A percentile compares a stretch with the other conserved stretches of the same genome.
Conservation (phyloP, 2,797 vertebrate genomes). For the Rhadinocentrus ornatus region DNA sequence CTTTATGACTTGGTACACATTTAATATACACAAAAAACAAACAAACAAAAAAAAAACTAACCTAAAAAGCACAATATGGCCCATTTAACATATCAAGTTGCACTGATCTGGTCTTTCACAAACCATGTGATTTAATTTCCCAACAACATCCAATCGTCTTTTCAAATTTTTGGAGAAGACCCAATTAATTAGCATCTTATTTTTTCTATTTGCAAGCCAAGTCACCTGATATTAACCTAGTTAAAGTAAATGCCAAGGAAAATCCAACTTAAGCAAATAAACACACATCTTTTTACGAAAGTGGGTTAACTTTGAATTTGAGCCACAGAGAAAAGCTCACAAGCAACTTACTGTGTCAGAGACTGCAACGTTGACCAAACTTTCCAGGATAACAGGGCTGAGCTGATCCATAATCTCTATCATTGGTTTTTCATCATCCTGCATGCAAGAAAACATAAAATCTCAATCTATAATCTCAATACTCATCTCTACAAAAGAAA, state of each 20-base stretch:
- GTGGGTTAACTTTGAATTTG: slow-evolving; percentile 11
- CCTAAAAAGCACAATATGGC: background rate
- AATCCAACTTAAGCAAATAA: slow-evolving; percentile 3
- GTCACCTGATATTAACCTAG: background rate
- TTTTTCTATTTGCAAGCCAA: background rate
- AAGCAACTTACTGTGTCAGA: slow-evolving; percentile 90
- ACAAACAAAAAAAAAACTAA: slow-evolving; percentile 7
- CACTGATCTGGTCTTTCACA: background rate
- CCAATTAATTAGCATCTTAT: background rate
- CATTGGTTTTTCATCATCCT: slow-evolving; percentile 98
- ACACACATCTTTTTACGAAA: background rate
- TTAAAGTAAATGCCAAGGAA: slow-evolving; percentile 5
- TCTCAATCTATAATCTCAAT: slow-evolving; percentile 7
- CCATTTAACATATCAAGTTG: background rate
- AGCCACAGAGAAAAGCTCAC: background rate
- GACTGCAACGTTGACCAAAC: slow-evolving; percentile 92
- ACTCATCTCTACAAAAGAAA: background rate
- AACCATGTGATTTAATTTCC: background rate
- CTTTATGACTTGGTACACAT: background rate
- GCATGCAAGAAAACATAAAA: slow-evolving; percentile 28
- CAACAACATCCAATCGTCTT: background rate
- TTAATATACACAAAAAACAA: background rate
- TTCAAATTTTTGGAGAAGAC: background rate
- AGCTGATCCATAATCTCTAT: slow-evolving; percentile 98
- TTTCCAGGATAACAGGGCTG: slow-evolving; percentile 93